Base-by-base conservation (phyloP, 2,113 vertebrate species). In the Hymenochirus boettgeri region DNA sequence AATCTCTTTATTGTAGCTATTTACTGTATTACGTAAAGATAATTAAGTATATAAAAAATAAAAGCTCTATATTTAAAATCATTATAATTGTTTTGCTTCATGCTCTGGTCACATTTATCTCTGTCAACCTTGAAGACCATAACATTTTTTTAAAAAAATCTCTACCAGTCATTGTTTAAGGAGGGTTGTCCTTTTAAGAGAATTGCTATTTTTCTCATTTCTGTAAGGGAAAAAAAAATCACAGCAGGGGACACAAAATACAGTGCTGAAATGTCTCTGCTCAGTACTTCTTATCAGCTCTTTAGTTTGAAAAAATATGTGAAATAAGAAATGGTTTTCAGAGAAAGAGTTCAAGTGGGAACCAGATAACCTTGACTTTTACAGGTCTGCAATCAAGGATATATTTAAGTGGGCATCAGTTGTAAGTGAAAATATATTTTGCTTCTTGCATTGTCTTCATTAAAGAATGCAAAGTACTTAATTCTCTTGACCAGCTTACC, bases 301-400 rank as follows among this genome's bases (percentile, higher is more conserved):
- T 65, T 74, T 69, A 48, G 42, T 71, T n/a, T 74, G 33, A 15
- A 69, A 81, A 62, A 57, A 53, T 65, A 50, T 73, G 70, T 69
- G 71, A 80, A 75, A 76, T 61, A 73, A 3, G 74, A 67, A 76
- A 77, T 80, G 72, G 53, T 76, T 72, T 37, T 75, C 71, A 76
- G 53, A 79, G 67, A 27, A 73, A 26, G 61, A 75, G 61, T 59
- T 62, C 74, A 82, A 80, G 57, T 61, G 58, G 61, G 81, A 84
- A 57, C 17, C 56, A 48, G 77, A 70, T 72, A 71, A 76, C 71
- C 52, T 72, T 79, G 66, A 77, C 54, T 78, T 55, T 67, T 54
- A 53, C 62, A 72, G 27, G 31, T 35, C 71, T 33, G 37, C 15
- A 70, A 69, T 69, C 66, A 62, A 53, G 65, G 53, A 25, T 63